Base-by-base conservation (phyloP, 64 coral and sea anemone genomes). In the Pocillopora verrucosa region DNA sequence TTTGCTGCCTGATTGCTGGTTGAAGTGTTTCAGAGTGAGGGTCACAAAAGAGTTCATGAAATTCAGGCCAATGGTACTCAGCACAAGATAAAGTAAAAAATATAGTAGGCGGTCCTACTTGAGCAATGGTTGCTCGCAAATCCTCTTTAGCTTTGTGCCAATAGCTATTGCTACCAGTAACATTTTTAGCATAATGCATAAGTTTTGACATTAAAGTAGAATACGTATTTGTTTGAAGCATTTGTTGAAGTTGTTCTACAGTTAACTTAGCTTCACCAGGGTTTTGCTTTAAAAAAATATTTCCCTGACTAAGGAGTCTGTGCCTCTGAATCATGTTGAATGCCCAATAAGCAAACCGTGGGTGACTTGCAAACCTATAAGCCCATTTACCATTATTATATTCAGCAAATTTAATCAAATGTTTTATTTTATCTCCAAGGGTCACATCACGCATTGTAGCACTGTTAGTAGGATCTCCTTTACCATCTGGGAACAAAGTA, bases 31-130 rank as follows among this genome's bases (percentile, higher is more conserved):
- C 83, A 20, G 22, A 10, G 20, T 56, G n/a, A 26, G 9, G 45
- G n/a, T 73, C 63, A 45, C 26, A 58, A 60, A 88, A 74, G 14
- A 87, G 72, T 17, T 59, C 57, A 34, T 88, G 86, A 74, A 88
- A 87, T n/a, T 87, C 72, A n/a, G 85, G 85, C 85, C 69, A 87
- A 30, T 88, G 86, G 24, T 61, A 76, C 9, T 88, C 86, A 10
- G 86, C 86, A 76, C 58, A 75, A 10, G 86, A 88, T 30, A 88
- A 88, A 76, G 86, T 88, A n/a, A 88, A 88, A 60, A 88, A 88
- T 34, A 88, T 74, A 10, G 86, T 88, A 20, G 86, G 86, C 15
- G 73, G 72, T 22, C 86, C 86, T 17, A 22, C 58, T 76, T 76
- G 70, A 24, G 57, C 19, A 6, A 76, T 88, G 16, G 74, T 88